phyloP scores from a whole-genome alignment of 2,888 invertebrate species.

The Tridacna gigas region DNA sequence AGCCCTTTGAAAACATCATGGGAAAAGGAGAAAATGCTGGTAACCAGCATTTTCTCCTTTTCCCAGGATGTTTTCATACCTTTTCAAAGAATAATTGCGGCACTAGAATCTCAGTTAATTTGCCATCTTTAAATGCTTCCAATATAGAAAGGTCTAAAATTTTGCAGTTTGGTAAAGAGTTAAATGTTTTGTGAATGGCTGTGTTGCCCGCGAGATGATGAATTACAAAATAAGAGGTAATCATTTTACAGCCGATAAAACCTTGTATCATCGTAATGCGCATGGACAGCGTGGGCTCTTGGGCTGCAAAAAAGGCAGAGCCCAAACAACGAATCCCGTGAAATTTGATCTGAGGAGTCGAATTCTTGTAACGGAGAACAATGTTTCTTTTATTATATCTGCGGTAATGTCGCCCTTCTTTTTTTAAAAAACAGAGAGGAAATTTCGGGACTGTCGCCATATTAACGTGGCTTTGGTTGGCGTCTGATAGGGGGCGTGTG shows the following conservation, averaged over 20 bases:
- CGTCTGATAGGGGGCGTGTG: conserved; percentile 21
- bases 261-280: conserved; percentile 2
- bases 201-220: conserved; percentile 37
- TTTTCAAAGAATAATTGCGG: too few species aligned
- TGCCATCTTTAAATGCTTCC: neutral
- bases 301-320: neutral
- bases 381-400: conserved; percentile 21
- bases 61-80: too few species aligned
- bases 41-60: too few species aligned
- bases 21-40: too few species aligned
- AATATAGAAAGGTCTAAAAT: too few species aligned
- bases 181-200: conserved; percentile 34
- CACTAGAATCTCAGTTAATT: too few species aligned
- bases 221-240: conserved; percentile 44
- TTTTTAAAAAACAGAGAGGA: neutral
- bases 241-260: conserved; percentile 24
- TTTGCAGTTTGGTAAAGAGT: too few species aligned
- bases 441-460: conserved; percentile 22
- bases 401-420: conserved; percentile 13
- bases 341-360: conserved; percentile 6
- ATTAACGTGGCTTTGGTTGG: conserved; percentile 2
- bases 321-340: neutral
- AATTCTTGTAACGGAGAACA: conserved; percentile 26
- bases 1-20: too few species aligned
- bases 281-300: neutral